Base-by-base conservation (phyloP, 2,113 vertebrate genomes). In the Tinamus guttatus region DNA sequence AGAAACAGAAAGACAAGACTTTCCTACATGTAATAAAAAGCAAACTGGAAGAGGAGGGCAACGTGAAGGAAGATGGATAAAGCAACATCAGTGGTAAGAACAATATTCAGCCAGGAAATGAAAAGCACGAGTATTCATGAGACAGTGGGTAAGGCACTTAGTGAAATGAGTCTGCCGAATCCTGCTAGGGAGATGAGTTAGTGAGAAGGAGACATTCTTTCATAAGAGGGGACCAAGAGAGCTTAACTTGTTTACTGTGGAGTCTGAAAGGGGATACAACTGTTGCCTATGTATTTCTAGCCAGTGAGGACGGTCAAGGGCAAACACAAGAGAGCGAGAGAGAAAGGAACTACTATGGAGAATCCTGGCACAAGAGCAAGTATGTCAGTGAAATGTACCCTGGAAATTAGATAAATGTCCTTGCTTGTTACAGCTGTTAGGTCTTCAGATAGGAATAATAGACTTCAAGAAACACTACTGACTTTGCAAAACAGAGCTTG, bases 271-370 rank as follows among this genome's bases (percentile, higher is more conserved):
- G 7, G 11, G 5, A 15, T 88, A 24, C 65, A 74, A 59, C 7
- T 38, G 18, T 27, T 67, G 13, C 40, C 43, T 19, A 13, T 20
- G 20, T 47, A 49, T 85, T 87, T 85, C 67, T 49, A 83, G 38
- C 9, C 34, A 58, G 34, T 19, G 54, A 64, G 15, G 24, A 81
- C 30, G 25, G 20, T 34, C 58, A 13, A 11, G 15, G 4, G 7
- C 5, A 89, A 76, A 81, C 5, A 30, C 0, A 0, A 49, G 13
- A 56, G 38, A 2, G 1, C 6, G 34, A 56, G 7, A 3, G 5
- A 16, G 41, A 20, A 7, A 34, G 28, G 45, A 56, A 68, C 28
- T 62, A 24, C 8, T 83, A 2, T 28, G 30, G 54, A 74, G 59
- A 94, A 80, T 87, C 6, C 40, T 69, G 43, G 18, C 17, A 36